These are phyloP conservation scores for Choloepus didactylus DNA, from an alignment of 2,797 vertebrate genomes.

Conservation along the genomic window DNA sequence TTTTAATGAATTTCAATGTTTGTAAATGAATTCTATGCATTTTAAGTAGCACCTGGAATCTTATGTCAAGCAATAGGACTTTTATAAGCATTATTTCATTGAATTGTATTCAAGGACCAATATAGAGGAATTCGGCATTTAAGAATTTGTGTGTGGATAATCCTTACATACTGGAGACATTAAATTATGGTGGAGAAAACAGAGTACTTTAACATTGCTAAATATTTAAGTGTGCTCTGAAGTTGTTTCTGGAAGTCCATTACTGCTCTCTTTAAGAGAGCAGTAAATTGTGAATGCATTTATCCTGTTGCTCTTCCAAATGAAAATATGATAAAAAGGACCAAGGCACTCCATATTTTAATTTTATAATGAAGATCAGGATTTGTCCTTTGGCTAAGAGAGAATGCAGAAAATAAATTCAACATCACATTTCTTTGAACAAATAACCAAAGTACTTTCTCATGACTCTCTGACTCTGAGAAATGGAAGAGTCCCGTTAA, in stretches of 20 bases:
- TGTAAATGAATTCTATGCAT: not conserved
- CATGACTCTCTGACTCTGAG: not conserved
- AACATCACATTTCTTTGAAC: not conserved
- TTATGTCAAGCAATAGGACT: not conserved
- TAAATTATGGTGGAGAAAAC: slow-evolving; percentile 61
- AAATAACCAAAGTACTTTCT: not conserved
- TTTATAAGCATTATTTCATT: slow-evolving; percentile 15
- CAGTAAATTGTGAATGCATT: slow-evolving; percentile 67
- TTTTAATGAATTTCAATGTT: not conserved
- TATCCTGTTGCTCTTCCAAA: slow-evolving; percentile 62
- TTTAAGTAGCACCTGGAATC: slow-evolving; percentile 33
- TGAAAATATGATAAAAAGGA: slow-evolving; percentile 60
- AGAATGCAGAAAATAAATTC: slow-evolving; percentile 28
- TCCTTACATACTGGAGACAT: slow-evolving; percentile 3
- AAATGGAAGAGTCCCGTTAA: not conserved
- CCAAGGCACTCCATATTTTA: not conserved
- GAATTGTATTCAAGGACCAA: slow-evolving; percentile 31
- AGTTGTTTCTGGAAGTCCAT: slow-evolving; percentile 68
- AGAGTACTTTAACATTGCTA: slow-evolving; percentile 59
- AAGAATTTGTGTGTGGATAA: slow-evolving; percentile 53
- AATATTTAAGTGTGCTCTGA: slow-evolving; percentile 62
- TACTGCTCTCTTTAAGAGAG: slow-evolving; percentile 68
- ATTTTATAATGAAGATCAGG: not conserved
- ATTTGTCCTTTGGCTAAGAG: slow-evolving; percentile 44
- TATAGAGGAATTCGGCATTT: slow-evolving; percentile 41